phyloP scores from a whole-genome alignment of 2,113 vertebrate species.

The Campylorhamphus procurvoides region DNA sequence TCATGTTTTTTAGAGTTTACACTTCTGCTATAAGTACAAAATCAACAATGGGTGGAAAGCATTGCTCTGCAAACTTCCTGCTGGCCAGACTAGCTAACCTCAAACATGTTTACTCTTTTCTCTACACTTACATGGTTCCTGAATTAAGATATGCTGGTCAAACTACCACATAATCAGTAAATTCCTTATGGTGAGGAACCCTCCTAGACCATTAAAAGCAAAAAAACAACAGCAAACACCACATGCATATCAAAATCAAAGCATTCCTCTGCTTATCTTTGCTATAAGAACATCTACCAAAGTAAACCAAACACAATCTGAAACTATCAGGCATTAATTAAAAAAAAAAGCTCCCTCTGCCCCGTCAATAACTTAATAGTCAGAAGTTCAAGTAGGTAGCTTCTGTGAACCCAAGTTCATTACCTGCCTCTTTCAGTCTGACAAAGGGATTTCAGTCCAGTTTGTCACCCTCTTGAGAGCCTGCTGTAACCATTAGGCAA shows the following conservation, averaged over 20 bases:
- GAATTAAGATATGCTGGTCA: not conserved
- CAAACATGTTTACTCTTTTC: not conserved
- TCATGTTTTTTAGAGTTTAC: not conserved
- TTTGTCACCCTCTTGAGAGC: slow-evolving; percentile 7
- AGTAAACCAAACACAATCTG: not conserved
- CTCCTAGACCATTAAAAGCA: not conserved
- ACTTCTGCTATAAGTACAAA: not conserved
- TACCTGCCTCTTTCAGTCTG: not conserved
- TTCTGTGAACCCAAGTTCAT: not conserved
- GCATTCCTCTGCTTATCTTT: not conserved
- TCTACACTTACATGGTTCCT: not conserved
- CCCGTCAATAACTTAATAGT: not conserved
- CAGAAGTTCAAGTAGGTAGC: not conserved
- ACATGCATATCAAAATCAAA: not conserved
- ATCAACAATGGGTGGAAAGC: not conserved
- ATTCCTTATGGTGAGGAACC: not conserved
- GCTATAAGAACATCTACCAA: not conserved
- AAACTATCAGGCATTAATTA: not conserved
- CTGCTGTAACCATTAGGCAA: slow-evolving; percentile 5
- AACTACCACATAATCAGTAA: not conserved
- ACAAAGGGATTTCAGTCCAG: slow-evolving; percentile 12
- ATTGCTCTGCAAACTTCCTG: not conserved
- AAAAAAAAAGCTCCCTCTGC: not conserved
- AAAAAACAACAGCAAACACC: not conserved
- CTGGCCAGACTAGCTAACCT: not conserved